Evolutionary conservation across 2,888 invertebrate genomes (phyloP).

Genomic region (Drosophila kuntzei): DNA sequence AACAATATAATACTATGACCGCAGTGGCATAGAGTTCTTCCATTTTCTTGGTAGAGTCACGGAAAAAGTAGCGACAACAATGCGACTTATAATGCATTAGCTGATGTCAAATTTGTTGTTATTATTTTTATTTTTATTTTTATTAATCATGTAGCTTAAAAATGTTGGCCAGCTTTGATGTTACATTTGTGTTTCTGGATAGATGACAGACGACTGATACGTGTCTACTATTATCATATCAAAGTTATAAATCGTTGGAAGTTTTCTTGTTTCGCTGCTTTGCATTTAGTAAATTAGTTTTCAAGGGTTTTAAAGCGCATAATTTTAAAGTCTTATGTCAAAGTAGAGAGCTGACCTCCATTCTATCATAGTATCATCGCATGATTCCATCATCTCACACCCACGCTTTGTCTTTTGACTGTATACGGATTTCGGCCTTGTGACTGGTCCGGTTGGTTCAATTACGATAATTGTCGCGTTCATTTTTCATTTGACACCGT

Average conservation of each 20-base stretch:
- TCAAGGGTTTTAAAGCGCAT: conserved; percentile 50
- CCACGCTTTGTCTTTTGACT: background rate
- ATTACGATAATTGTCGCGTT: conserved; percentile 80
- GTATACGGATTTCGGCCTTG: conserved; percentile 23
- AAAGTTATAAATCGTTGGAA: conserved; percentile 60
- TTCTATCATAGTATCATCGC: background rate
- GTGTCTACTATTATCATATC: conserved; percentile 27
- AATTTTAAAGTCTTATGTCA: conserved; percentile 39
- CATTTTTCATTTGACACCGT: conserved; percentile 78
- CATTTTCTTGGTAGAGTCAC: conserved; percentile 30
- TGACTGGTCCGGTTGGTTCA: conserved; percentile 46
- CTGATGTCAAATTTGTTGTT: conserved; percentile 63
- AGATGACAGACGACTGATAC: conserved; percentile 61
- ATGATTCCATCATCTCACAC: background rate
- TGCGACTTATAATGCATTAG: conserved; percentile 68
- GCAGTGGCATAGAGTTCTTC: conserved; percentile 44
- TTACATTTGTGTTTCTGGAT: conserved; percentile 13
- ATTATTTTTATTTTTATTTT: conserved; percentile 11
- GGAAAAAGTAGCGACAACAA: conserved; percentile 38
- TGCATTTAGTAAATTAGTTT: conserved; percentile 75
- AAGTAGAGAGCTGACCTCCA: conserved; percentile 19
- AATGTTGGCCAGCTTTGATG: conserved; percentile 41
- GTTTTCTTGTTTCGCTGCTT: conserved; percentile 22
- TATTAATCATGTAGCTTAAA: conserved; percentile 10
- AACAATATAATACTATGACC: conserved; percentile 76